Evolutionary conservation across 2,888 invertebrate species (phyloP), one percentile per base, ranked within the genome.

Genomic region (Polymixis lichenea): DNA sequence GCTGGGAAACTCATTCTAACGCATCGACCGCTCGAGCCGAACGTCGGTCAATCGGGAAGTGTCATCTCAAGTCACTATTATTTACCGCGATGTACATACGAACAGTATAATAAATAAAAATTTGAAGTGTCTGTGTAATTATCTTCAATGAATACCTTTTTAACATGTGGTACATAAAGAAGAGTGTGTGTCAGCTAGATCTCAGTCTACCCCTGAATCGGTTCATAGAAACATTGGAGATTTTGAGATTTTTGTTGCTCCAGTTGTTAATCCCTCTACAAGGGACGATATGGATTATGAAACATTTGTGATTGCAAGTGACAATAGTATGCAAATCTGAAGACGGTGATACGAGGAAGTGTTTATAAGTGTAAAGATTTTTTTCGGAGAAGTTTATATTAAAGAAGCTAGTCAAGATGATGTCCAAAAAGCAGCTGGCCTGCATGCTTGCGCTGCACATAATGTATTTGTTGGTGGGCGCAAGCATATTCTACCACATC

Each of bases 401-500:
- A 83, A 80, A 76, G 77, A 91, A 94, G 69, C 90, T 92, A 91
- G 91, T 93, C 95, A 97, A 97, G 94, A 97, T 97, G 97, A 98
- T 98, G 98, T 98, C 98, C 93, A 98, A 98, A 92, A 98, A 97
- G 97, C 98, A 98, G 96, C 97, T 98, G 97, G 97, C 98, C 84
- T 97, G 98, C 86, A 97, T 98, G 95, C 96, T 98, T 87, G 97
- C 98, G 87, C 97, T 98, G 88, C 98, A 98, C 91, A 97, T 98
- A 78, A 97, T 97, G 78, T 98, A 98, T 92, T 95, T 98, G 86
- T 95, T 98, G 89, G 97, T 98, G 78, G 99, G 98, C 17, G 98
- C 98, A n/a, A 98, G 97, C 83, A 98, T 98, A 88, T 99, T 98
- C 94, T 98, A 98, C 95, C 97, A 98, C 90, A 98, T 98, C 88